A percentile compares a stretch with the other conserved stretches of the same genome.
These are phyloP conservation scores for Diachrysia chrysitis DNA, from an alignment of 2,888 invertebrate species.

Conservation along the genomic window DNA sequence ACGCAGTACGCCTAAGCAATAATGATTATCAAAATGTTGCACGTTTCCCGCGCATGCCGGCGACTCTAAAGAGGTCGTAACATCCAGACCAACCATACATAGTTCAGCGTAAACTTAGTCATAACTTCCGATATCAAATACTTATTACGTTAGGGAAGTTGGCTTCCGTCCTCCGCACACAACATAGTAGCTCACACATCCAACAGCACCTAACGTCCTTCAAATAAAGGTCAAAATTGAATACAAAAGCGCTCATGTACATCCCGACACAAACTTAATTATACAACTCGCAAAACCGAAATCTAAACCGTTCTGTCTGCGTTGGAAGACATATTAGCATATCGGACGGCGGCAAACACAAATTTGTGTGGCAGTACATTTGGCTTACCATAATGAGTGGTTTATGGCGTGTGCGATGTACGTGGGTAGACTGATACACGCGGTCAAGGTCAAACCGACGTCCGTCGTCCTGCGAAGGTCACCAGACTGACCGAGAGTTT, in stretches of 20 bases:
- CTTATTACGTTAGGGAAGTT: conserved; percentile 73
- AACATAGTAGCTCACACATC: conserved; percentile 22
- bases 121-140: conserved; percentile 72
- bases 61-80: conserved; percentile 56
- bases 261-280: conserved; percentile 49
- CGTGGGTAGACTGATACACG: conserved; percentile 67
- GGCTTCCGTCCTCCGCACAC: conserved; percentile 64
- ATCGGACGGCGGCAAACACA: conserved; percentile 49
- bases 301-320: conserved; percentile 30
- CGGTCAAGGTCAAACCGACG: conserved; percentile 66
- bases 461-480: conserved; percentile 65
- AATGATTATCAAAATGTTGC: conserved; percentile 54
- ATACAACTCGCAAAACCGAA: conserved; percentile 39
- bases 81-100: conserved; percentile 58
- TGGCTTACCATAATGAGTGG: conserved; percentile 59
- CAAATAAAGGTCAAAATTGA: conserved; percentile 64
- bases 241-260: conserved; percentile 58
- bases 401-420: conserved; percentile 60
- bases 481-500: conserved; percentile 52
- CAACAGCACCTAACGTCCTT: conserved; percentile 53
- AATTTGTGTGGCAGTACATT: conserved; percentile 54
- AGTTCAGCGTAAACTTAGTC: conserved; percentile 64
- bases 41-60: conserved; percentile 53
- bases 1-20: conserved; percentile 37
- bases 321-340: conserved; percentile 40